phyloP scores from a whole-genome alignment of 1,140 invertebrate species.

The Portunus trituberculatus region DNA sequence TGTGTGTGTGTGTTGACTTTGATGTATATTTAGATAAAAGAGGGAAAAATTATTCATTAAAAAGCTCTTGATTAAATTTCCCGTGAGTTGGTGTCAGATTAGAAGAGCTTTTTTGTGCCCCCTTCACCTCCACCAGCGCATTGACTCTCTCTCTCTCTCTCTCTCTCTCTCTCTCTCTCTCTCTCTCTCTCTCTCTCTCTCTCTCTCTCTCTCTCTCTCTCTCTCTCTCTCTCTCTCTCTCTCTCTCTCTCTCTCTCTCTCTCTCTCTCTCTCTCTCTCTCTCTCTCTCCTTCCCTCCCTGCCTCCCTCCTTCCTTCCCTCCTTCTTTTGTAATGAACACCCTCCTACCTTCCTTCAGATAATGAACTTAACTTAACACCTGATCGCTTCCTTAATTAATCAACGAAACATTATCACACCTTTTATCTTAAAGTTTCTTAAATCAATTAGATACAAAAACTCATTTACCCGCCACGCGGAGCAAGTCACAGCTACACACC shows the following conservation, averaged over 20 bases:
- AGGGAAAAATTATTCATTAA: no score
- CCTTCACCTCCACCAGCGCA: no score
- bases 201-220: neutral
- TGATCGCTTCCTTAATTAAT: neutral
- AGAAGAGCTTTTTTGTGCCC: no score
- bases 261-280: slow-evolving; percentile 20
- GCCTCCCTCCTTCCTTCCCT: neutral
- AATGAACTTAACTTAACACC: neutral
- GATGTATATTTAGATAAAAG: no score
- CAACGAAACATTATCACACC: neutral
- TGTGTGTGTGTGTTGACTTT: neutral
- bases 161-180: no score
- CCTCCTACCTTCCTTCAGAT: neutral
- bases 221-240: slow-evolving; percentile 17
- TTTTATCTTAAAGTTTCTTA: neutral
- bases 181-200: no score
- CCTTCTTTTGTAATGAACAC: neutral
- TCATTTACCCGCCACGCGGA: no score
- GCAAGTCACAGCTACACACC: no score
- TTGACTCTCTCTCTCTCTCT: no score
- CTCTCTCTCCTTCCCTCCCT: neutral
- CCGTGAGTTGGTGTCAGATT: no score
- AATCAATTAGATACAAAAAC: neutral
- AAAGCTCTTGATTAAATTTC: no score
- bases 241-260: neutral